Evolutionary conservation across 2,888 invertebrate genomes (phyloP), one percentile per base, ranked within the genome.

Genomic region (Oscheius myriophilus): DNA sequence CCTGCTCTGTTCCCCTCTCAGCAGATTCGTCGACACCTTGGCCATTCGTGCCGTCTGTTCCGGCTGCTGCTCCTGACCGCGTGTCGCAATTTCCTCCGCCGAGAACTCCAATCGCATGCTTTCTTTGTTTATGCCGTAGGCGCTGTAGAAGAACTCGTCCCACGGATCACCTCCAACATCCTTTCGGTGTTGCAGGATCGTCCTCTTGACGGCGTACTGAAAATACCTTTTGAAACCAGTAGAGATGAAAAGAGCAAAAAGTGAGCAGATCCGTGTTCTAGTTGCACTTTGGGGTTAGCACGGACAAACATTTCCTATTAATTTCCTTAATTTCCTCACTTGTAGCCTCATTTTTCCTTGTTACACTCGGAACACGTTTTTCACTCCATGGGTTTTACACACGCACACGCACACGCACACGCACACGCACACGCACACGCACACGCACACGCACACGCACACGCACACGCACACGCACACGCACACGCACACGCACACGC

Each of bases 71-170:
- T 4, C 18, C 18, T 49, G 49, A 18, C 9, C 49, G 18, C 49
- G 1, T 23, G 16, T 7, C 9, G 21, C 21, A 18, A 18, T 23
- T 18, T 23, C 61, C n/a, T 61, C 61, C n/a, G 49, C 14, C 1
- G 46, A n/a, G 26, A 61, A 49, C n/a, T 46, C 46, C 9, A 61
- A 25, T 16, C 25, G 25, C 61, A 61, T 46, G 33, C 21, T 61
- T 14, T 61, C 46, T 16, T 26, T 21, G 26, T 61, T 61, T 46
- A 61, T 49, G 25, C 49, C 25, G 21, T 63, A 63, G 11, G 42
- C 63, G 14, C 25, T n/a, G 43, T 63, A 63, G 53, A 63, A 63
- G 63, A 63, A 63, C 42, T 63, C 63, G 25, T 63, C 63, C 63
- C 63, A 63, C 25, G 63, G 63, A 63, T 63, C 63, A 9, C 63